These are phyloP conservation scores for Apoderus coryli DNA, from an alignment of 2,888 invertebrate genomes.

Conservation along the genomic window DNA sequence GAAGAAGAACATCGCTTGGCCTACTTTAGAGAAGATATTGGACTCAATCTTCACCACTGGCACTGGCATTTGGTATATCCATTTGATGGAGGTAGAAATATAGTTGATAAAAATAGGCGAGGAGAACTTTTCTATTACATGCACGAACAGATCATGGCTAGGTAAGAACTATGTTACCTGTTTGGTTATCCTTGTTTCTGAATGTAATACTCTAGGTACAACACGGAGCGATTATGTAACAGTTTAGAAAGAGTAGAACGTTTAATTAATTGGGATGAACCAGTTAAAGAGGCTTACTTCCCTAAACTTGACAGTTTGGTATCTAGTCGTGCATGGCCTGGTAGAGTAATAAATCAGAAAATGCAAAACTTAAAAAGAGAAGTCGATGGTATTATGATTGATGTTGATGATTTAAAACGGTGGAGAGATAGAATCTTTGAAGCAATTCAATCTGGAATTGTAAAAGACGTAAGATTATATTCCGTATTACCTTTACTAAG, in stretches of 20 bases:
- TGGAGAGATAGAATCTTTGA: conserved; percentile 62
- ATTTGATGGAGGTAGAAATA: conserved; percentile 43
- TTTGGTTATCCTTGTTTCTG: background rate
- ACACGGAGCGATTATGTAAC: conserved; percentile 61
- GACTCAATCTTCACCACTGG: conserved; percentile 80
- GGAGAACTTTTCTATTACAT: conserved; percentile 71
- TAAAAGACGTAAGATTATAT: conserved; percentile 38
- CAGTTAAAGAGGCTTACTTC: conserved; percentile 68
- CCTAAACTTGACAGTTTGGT: conserved; percentile 69
- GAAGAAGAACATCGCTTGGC: conserved; percentile 70
- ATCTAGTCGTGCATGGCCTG: conserved; percentile 57
- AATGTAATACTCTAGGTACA: conserved; percentile 35
- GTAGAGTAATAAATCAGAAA: conserved; percentile 42
- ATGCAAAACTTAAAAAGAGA: conserved; percentile 50
- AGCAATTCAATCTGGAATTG: conserved; percentile 49
- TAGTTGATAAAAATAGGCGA: conserved; percentile 60
- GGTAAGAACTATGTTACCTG: conserved; percentile 42
- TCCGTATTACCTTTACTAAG: background rate
- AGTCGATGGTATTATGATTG: conserved; percentile 48
- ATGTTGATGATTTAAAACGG: conserved; percentile 52
- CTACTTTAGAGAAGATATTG: conserved; percentile 76
- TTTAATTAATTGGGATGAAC: conserved; percentile 48
- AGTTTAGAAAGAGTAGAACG: conserved; percentile 46
- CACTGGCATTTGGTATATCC: conserved; percentile 86
- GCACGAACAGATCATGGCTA: conserved; percentile 52